phyloP scores from a whole-genome alignment of 1,140 invertebrate species.

The Procambarus virginalis region DNA sequence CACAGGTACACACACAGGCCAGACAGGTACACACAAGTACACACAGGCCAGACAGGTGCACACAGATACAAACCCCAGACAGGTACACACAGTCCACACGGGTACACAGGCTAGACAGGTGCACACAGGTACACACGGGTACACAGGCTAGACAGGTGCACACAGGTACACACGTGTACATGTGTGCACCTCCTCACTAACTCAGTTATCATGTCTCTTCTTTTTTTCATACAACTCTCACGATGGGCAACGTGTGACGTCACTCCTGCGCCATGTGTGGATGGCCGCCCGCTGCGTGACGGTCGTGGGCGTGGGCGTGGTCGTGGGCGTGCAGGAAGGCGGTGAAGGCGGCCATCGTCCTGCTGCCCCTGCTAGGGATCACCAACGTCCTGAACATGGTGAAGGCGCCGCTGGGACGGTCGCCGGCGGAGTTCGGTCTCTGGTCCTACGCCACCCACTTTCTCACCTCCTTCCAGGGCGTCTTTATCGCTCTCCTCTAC shows the following conservation, averaged over 20 bases:
- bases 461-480: conserved; percentile 79
- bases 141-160: neutral
- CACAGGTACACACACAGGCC: no score
- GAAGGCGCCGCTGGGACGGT: conserved; percentile 80
- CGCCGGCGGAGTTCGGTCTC: conserved; percentile 82
- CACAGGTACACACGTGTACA: neutral
- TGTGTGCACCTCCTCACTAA: neutral
- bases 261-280: no score
- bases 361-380: conserved; percentile 87
- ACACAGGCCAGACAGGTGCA: no score
- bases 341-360: conserved; percentile 84
- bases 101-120: no score
- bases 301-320: neutral
- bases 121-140: neutral
- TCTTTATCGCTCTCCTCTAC: conserved; percentile 90
- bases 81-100: no score
- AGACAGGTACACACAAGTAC: no score
- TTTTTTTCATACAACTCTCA: no score
- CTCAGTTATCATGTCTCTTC: no score
- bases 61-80: no score
- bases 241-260: no score
- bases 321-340: conserved; percentile 80
- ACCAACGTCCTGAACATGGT: conserved; percentile 85
- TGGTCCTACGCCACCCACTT: conserved; percentile 81
- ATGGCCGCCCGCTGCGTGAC: neutral